Evolutionary conservation across 2,797 vertebrate genomes (phyloP).

Genomic region (Hypotaenidia okinawae): DNA sequence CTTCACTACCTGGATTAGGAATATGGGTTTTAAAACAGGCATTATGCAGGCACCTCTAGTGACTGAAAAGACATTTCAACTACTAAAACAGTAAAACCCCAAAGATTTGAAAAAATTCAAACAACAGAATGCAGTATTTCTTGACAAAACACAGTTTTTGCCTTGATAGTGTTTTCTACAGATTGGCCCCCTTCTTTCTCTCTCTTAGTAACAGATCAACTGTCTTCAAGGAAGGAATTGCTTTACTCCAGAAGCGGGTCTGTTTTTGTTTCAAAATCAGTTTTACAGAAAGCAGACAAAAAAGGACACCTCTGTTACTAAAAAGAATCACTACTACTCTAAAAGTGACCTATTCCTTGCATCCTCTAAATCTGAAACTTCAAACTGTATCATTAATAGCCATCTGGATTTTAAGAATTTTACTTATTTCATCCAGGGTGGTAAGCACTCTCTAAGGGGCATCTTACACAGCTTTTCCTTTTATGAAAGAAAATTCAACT

Average conservation of each 20-base stretch:
- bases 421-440: not conserved
- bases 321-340: slow-evolving; percentile 11
- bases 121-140: not conserved
- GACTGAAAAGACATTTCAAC: not conserved
- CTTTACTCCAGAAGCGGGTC: slow-evolving; percentile 20
- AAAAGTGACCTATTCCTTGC: not conserved
- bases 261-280: not conserved
- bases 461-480: not conserved
- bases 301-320: not conserved
- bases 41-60: not conserved
- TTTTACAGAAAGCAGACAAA: slow-evolving; percentile 50
- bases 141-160: not conserved
- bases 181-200: not conserved
- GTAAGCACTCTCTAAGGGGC: not conserved
- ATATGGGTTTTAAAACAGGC: not conserved
- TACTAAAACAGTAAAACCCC: not conserved
- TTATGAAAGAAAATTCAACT: not conserved
- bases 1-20: not conserved
- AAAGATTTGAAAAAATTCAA: not conserved
- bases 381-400: not conserved
- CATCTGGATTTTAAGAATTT: not conserved
- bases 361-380: not conserved
- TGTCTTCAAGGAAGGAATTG: not conserved
- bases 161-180: not conserved
- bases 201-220: not conserved